Evolutionary conservation across 2,888 invertebrate genomes (phyloP), one percentile per base, ranked within the genome.

Genomic region (Oithona nana): DNA sequence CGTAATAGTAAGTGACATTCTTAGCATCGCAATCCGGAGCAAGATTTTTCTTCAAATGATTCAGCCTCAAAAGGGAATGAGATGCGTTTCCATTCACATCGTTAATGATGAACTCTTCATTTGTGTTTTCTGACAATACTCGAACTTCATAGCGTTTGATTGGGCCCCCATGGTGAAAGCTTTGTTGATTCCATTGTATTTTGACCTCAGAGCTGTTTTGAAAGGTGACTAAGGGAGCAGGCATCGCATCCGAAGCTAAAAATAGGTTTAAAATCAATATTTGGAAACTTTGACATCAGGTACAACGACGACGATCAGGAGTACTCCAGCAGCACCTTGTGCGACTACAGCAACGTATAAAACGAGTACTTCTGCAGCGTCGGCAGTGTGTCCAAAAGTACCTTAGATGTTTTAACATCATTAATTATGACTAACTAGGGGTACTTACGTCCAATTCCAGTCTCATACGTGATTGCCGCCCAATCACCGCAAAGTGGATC

Each of bases 401-500:
- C n/a, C n/a, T n/a, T n/a, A n/a, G n/a, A n/a, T n/a, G n/a, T n/a
- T n/a, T n/a, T n/a, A n/a, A n/a, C n/a, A n/a, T n/a, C n/a, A n/a
- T n/a, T n/a, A n/a, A n/a, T n/a, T n/a, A n/a, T n/a, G n/a, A n/a
- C n/a, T n/a, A n/a, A n/a, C n/a, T n/a, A 1, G 28, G 28, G 26
- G n/a, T 52, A n/a, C 28, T 28, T 57, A 57, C 57, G 26, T 57
- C 57, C 57, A 28, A 16, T 28, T 3, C 26, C 26, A 3, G 57
- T 57, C 2, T 28, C 28, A 20, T 28, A 57, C 11, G 16, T 24
- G 16, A 28, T 24, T n/a, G 24, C 28, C 13, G n/a, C 28, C 57
- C 57, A 57, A 57, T 28, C 57, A 1, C 57, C 57, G 28, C 57
- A 57, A 28, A 28, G n/a, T 24, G 57, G 57, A 26, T n/a, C 57